Base-by-base conservation (phyloP, 1,140 invertebrate genomes). In the Drosophila elegans region DNA sequence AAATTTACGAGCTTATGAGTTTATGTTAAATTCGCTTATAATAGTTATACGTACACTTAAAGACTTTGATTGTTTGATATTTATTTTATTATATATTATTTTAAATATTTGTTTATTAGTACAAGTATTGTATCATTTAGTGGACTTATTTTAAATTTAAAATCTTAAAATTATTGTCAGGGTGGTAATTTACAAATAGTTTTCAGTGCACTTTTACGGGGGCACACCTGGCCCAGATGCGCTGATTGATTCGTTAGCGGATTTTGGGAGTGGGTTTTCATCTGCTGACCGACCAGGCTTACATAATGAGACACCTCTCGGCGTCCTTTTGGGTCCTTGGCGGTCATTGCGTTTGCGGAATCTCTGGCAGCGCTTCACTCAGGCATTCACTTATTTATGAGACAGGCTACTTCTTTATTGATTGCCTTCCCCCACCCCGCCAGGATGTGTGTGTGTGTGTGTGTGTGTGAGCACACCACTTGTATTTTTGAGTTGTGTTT, bases 171-270 rank as follows among this genome's bases (percentile, higher is more conserved):
- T 32, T 0, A 7, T 2, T 32, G 16, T 7, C 1, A 32, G 6
- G 29, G 2, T 32, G 1, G 29, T 32, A 2, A 7, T 7, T 32
- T 5, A 4, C 3, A 13, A 25, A 27, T 32, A 61, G 55, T 38
- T 52, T 21, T 12, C 52, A 60, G 57, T 54, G 53, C n/a, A 39
- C 13, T 48, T 16, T 3, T 3, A 51, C n/a, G 0, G 42, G 6
- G 16, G 10, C n/a, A 21, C 32, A 68, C 64, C 64, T 69, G 57
- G 59, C n/a, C 16, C 59, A 69, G 51, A 54, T 74, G 60, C 66
- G 60, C 66, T 88, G 88, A 86, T 79, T 86, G 83, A 78, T 83
- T 86, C 82, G 83, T 88, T 86, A 88, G 71, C 71, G 57, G 71
- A 71, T 81, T 86, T 78, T 38, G 68, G 64, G 48, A 75, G 64